Conservation (phyloP, 1,140 invertebrate species). For the Aphelenchoides besseyi region DNA sequence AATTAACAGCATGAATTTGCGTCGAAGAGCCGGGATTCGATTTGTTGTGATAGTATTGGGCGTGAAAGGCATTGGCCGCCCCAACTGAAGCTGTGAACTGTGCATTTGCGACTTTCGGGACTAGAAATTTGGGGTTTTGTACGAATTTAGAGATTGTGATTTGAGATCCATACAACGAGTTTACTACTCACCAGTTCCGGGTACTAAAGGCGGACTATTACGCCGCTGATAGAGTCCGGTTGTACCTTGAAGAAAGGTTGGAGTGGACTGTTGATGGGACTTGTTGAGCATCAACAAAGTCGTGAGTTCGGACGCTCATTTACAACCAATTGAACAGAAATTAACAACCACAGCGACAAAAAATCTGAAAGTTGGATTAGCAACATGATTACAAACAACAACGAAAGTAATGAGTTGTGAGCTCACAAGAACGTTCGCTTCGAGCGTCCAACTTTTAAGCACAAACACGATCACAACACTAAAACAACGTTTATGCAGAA, state of each 20-base stretch:
- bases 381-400: too few relatives aligned
- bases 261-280: constrained; percentile 17
- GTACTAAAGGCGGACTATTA: constrained; percentile 28
- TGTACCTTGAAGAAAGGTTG: constrained; percentile 33
- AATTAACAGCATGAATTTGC: background rate
- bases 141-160: background rate
- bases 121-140: background rate
- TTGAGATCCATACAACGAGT: background rate
- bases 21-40: constrained; percentile 12
- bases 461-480: too few relatives aligned
- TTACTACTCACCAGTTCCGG: constrained; percentile 23
- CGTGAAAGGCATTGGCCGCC: background rate
- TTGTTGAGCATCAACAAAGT: constrained; percentile 8
- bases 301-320: background rate
- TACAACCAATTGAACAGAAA: background rate
- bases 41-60: constrained; percentile 1
- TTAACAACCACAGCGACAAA: background rate
- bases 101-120: background rate
- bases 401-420: too few relatives aligned
- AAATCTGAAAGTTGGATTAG: background rate
- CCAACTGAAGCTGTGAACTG: background rate
- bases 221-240: constrained; percentile 30
- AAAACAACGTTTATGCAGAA: too few relatives aligned
- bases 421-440: too few relatives aligned
- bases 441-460: too few relatives aligned